Evolutionary conservation across 2,113 vertebrate genomes (phyloP).

Genomic region (Eonycteris spelaea): DNA sequence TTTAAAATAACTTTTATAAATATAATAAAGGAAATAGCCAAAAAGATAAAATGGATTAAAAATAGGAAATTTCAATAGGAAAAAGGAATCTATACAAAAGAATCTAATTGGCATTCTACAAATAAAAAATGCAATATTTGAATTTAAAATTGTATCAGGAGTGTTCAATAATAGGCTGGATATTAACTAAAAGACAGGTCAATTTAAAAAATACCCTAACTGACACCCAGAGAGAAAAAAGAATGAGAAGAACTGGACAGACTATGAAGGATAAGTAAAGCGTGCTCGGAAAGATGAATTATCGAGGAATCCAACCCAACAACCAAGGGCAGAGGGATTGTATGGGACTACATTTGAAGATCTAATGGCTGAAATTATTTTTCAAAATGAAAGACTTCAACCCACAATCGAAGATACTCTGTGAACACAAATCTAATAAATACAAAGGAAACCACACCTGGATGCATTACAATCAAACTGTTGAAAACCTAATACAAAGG

Average conservation of each 20-base stretch:
- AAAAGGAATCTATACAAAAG: background rate
- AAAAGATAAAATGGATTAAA: background rate
- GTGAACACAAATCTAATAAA: background rate
- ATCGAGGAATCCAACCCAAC: background rate
- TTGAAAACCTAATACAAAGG: background rate
- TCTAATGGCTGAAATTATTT: background rate
- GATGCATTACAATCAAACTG: background rate
- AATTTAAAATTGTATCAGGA: background rate
- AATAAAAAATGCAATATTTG: background rate
- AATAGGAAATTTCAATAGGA: background rate
- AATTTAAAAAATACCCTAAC: background rate
- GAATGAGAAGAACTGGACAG: background rate
- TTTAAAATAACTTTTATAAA: background rate
- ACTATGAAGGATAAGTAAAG: fast-evolving
- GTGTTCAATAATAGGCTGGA: background rate
- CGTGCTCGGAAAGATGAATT: fast-evolving
- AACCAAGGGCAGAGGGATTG: background rate
- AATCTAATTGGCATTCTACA: background rate
- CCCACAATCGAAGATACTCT: background rate
- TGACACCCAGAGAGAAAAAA: background rate
- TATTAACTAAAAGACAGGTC: background rate
- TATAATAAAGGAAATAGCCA: background rate
- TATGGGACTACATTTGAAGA: background rate
- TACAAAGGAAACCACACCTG: background rate
- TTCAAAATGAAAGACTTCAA: background rate